Evolutionary conservation across 1,140 invertebrate genomes (phyloP).

Genomic region (Hyles euphorbiae): DNA sequence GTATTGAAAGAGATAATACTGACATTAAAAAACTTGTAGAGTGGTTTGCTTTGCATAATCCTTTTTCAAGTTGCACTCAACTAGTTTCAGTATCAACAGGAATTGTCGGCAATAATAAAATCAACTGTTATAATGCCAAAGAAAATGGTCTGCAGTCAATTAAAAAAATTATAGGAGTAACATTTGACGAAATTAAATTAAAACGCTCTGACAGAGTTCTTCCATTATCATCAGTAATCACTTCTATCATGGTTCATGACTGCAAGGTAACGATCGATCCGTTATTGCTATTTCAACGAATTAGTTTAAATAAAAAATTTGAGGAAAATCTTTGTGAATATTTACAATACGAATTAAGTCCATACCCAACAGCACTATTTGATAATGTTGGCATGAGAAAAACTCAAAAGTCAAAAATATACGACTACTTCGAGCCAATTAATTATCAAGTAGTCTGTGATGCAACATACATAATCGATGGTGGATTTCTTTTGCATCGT

Average conservation of each 20-base stretch:
- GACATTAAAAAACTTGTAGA: too few species aligned
- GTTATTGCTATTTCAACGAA: conserved; percentile 56
- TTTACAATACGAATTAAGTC: conserved; percentile 55
- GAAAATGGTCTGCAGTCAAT: conserved; percentile 35
- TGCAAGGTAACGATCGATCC: conserved; percentile 46
- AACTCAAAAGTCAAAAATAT: conserved; percentile 49
- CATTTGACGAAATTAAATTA: conserved; percentile 42
- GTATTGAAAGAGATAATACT: too few species aligned
- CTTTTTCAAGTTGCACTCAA: too few species aligned
- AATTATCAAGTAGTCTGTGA: conserved; percentile 21
- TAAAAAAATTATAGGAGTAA: conserved; percentile 27
- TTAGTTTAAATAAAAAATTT: conserved; percentile 42
- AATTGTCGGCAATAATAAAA: too few species aligned
- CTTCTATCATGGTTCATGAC: conserved; percentile 35
- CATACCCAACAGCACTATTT: conserved; percentile 56
- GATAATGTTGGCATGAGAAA: conserved; percentile 57
- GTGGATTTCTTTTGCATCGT: conserved; percentile 26
- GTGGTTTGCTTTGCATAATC: too few species aligned
- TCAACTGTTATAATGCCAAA: conserved; percentile 32
- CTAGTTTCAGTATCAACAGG: too few species aligned
- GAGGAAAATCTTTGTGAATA: conserved; percentile 46
- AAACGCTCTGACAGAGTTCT: conserved; percentile 31
- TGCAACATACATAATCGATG: conserved; percentile 45
- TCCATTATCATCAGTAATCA: conserved; percentile 32
- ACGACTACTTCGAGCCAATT: conserved; percentile 36